A percentile compares a stretch with the other conserved stretches of the same genome.
Conservation (phyloP, 1,140 invertebrate genomes). For the Rhagoletis zephyria region DNA sequence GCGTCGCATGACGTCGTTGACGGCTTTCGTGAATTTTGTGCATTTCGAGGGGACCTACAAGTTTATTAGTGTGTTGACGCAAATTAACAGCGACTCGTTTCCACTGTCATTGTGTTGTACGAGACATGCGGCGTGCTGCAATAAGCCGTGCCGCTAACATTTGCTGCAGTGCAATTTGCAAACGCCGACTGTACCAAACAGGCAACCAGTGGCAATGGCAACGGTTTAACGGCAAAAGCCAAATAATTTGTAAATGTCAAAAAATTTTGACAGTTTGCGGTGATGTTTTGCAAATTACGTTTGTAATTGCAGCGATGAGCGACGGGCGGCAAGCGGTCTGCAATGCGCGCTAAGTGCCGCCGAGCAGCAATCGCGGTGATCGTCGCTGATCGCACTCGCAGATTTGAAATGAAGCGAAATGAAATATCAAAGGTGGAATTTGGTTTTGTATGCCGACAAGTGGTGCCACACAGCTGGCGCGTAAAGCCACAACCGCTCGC, state of each 20-base stretch:
- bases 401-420: constrained; percentile 47
- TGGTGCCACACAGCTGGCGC: constrained; percentile 40
- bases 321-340: constrained; percentile 37
- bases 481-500: not conserved
- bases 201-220: not conserved
- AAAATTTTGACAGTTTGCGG: constrained; percentile 59
- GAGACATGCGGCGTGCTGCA: not conserved
- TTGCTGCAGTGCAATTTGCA: not conserved
- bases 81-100: constrained; percentile 57
- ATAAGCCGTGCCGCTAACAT: constrained; percentile 2
- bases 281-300: constrained; percentile 60
- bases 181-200: not conserved
- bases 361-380: not conserved
- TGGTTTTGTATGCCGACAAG: constrained; percentile 28
- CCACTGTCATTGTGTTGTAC: constrained; percentile 12
- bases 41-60: constrained; percentile 9
- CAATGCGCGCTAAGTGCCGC: not conserved
- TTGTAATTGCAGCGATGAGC: constrained; percentile 55
- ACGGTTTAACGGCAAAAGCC: constrained; percentile 32
- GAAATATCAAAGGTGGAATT: constrained; percentile 40
- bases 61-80: constrained; percentile 58
- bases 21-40: not conserved
- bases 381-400: constrained; percentile 5
- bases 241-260: constrained; percentile 61
- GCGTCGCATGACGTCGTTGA: not conserved